phyloP scores from a whole-genome alignment of 64 coral and sea anemone genomes.

The Anthopleura sola region DNA sequence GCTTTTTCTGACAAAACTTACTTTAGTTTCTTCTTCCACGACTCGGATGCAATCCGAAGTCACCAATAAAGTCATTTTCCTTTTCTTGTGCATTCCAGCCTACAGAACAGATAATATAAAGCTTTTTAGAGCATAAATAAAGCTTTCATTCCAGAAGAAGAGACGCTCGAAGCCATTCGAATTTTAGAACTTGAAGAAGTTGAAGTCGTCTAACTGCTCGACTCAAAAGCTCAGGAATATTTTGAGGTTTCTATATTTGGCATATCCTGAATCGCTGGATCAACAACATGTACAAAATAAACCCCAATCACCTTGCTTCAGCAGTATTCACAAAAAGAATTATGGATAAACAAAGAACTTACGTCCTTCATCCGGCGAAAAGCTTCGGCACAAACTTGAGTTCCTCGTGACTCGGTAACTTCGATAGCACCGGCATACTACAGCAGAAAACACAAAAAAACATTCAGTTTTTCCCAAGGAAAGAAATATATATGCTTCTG shows the following conservation, averaged over 20 bases:
- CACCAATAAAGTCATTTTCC: slow-evolving; percentile 65
- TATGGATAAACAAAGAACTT: not conserved
- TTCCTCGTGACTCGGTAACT: slow-evolving; percentile 92
- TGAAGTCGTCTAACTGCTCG: not conserved
- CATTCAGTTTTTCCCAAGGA: not conserved
- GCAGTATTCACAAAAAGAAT: slow-evolving; percentile 16
- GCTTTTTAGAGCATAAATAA: not conserved
- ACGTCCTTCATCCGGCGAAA: slow-evolving; percentile 87
- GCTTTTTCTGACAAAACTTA: not conserved
- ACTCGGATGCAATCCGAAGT: slow-evolving; percentile 79
- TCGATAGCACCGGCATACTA: slow-evolving; percentile 92
- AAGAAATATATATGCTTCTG: not conserved
- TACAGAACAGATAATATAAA: slow-evolving; percentile 16
- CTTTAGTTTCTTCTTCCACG: slow-evolving; percentile 81
- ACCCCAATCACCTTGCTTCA: slow-evolving; percentile 36
- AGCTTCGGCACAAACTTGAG: slow-evolving; percentile 96
- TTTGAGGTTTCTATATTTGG: not conserved
- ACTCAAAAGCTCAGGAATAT: not conserved
- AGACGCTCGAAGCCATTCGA: not conserved
- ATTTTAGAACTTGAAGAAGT: not conserved
- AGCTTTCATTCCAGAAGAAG: not conserved
- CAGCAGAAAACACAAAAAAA: not conserved
- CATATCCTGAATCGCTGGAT: slow-evolving; percentile 10
- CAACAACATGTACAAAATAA: not conserved
- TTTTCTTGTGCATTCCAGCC: slow-evolving; percentile 45